These are phyloP conservation scores for mouse (Mus musculus) DNA, from an alignment of 2,113 vertebrate species.

Conservation along the genomic window DNA sequence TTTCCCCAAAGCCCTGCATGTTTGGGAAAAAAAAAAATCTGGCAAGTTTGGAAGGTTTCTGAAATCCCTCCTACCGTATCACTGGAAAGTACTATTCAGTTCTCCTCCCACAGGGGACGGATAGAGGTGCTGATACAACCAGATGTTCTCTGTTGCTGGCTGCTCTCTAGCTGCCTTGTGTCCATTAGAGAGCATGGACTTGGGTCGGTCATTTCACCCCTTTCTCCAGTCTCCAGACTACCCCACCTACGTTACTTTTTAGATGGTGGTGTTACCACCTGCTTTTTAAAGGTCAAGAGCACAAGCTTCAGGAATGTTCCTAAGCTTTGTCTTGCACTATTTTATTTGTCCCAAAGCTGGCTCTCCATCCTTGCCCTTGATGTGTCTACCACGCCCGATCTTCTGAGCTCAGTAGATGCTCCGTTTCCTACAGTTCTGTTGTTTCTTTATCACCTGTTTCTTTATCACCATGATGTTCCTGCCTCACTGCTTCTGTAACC, in stretches of 20 bases:
- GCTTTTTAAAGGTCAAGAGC: too few species aligned
- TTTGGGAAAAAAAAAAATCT: neutral
- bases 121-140: accelerated
- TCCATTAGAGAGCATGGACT: neutral
- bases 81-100: neutral
- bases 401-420: accelerated
- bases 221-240: neutral
- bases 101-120: too few species aligned
- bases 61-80: neutral
- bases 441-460: neutral
- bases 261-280: neutral
- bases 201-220: neutral
- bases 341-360: neutral
- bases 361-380: neutral
- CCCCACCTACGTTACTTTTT: neutral
- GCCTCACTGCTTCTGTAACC: accelerated
- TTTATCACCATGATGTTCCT: neutral
- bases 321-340: neutral
- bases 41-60: neutral
- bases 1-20: neutral
- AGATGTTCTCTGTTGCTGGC: accelerated
- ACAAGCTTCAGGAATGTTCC: neutral
- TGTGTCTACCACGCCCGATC: accelerated
- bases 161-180: accelerated
- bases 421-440: neutral